Conservation (phyloP, 2,797 vertebrate genomes). For the Miichthys miiuy region DNA sequence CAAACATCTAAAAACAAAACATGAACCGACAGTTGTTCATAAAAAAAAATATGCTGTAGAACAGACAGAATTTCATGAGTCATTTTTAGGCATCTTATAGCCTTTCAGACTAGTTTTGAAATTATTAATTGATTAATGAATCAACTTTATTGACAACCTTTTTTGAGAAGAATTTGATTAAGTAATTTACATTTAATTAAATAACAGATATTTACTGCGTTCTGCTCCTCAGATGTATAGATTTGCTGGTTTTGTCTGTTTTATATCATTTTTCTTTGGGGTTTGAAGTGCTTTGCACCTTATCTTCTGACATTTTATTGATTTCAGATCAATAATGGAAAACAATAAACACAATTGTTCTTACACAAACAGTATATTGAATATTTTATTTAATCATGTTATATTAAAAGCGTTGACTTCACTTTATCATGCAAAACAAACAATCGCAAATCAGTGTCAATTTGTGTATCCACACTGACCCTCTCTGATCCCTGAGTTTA, state of each 20-base stretch:
- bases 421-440: neutral
- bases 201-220: neutral
- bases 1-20: neutral
- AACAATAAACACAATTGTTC: neutral
- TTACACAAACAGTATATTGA: neutral
- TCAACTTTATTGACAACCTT: neutral
- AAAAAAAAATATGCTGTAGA: neutral
- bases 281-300: neutral
- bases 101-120: neutral
- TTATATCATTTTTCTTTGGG: neutral
- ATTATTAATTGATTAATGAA: neutral
- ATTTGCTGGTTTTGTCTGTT: neutral
- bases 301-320: neutral
- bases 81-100: neutral
- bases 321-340: neutral
- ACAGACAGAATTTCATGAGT: too few relatives aligned
- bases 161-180: neutral
- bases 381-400: neutral
- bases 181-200: neutral
- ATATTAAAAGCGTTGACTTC: neutral
- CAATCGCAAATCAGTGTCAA: neutral
- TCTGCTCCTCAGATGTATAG: neutral
- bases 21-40: neutral
- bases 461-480: neutral
- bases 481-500: conserved; percentile 15